Evolutionary conservation across 2,797 vertebrate species (phyloP).

Genomic region (Clarias pachynema): DNA sequence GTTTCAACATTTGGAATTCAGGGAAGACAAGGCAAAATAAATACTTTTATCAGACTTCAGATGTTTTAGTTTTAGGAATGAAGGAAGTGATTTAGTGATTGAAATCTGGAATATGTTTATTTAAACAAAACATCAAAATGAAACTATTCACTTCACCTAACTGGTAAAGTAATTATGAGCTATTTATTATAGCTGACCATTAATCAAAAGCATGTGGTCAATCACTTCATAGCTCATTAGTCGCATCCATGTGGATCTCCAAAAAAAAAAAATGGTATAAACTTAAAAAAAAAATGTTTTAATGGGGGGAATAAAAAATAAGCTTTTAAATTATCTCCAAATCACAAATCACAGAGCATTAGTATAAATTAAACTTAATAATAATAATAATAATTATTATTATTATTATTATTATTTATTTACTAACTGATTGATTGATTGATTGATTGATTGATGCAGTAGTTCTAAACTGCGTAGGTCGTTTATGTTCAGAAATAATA

Average conservation of each 20-base stretch:
- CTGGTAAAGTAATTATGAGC: background rate
- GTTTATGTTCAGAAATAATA: background rate
- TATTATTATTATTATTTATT: background rate
- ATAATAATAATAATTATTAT: background rate
- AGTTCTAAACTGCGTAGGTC: background rate
- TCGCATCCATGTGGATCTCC: background rate
- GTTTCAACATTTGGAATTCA: background rate
- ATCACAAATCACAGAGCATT: background rate
- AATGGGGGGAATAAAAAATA: background rate
- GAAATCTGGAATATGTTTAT: background rate
- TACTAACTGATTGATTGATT: background rate
- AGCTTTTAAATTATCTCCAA: background rate
- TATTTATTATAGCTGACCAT: background rate
- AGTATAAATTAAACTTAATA: background rate
- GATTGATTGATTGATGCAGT: background rate
- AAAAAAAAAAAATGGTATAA: background rate
- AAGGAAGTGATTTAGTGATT: background rate
- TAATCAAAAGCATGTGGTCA: background rate
- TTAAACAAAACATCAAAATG: background rate
- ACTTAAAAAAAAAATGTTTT: no score
- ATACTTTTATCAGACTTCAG: background rate
- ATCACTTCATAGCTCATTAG: background rate
- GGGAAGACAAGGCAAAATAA: background rate
- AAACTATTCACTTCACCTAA: background rate
- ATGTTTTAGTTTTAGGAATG: background rate